Base-by-base conservation (phyloP, 2,113 vertebrate species). In the Epinephelus moara region DNA sequence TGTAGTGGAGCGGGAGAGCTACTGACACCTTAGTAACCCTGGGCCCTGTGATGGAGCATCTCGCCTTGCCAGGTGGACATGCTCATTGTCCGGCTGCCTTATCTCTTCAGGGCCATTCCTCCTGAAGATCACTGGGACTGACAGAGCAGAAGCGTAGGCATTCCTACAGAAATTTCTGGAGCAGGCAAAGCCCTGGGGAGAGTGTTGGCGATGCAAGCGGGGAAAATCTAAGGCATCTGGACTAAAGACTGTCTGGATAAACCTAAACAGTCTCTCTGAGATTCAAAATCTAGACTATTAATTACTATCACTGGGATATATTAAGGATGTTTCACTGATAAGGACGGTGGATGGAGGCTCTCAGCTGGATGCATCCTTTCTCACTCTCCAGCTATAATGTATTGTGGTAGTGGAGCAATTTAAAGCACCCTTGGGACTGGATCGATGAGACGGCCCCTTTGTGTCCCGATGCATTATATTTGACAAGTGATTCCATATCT, bases 11-110 rank as follows among this genome's bases (percentile, higher is more conserved):
- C 12, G 45, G 42, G 76, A 78, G 82, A 80, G 90, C 40, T 33
- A 56, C 56, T 75, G 91, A 90, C 91, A 89, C 88, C 79, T 85
- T 13, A 27, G 47, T 85, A 78, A 89, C 89, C 91, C 69, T 0
- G 63, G 56, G 75, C 78, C 59, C 53, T 12, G 82, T 92, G 93
- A 94, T 88, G 89, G 85, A 92, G 91, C 85, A 80, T 87, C 86
- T 66, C 27, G 0, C 60, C 78, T 40, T 64, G 75, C 82, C 88
- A 89, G 83, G 86, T 86, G 89, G 91, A 93, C 90, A 72, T 52
- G 84, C 85, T 88, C 89, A 91, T 94, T 93, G 93, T 93, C 87
- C 82, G 45, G 80, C 82, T 52, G 88, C 84, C 89, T 94, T 93
- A 93, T 93, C 92, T 93, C 81, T 78, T 80, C 86, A 18, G 86